A percentile compares a stretch with the other conserved stretches of the same genome.
These are phyloP conservation scores for Dasysyrphus albostriatus DNA, from an alignment of 2,888 invertebrate genomes.

Conservation along the genomic window DNA sequence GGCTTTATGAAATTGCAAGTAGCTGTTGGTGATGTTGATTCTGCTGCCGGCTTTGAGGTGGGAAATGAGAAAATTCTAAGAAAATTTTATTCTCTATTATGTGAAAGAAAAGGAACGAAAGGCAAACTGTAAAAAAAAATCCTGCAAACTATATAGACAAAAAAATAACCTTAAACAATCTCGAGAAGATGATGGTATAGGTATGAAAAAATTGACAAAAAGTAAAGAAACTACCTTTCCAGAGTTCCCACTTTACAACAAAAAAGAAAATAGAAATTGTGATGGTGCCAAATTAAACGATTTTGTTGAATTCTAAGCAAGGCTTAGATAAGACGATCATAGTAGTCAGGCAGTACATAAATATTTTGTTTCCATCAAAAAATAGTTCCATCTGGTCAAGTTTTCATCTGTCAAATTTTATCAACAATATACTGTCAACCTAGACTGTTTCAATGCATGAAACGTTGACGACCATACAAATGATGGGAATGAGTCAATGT, in stretches of 20 bases:
- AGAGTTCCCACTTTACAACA: conserved; percentile 43
- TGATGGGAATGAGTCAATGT: too few relatives aligned
- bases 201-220: background rate
- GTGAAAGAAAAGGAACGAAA: conserved; percentile 37
- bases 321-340: too few relatives aligned
- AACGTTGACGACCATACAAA: too few relatives aligned
- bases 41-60: conserved; percentile 67
- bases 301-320: too few relatives aligned
- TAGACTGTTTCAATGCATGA: too few relatives aligned
- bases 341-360: too few relatives aligned
- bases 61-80: conserved; percentile 70
- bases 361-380: too few relatives aligned
- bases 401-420: too few relatives aligned
- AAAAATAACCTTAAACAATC: conserved; percentile 51
- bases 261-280: too few relatives aligned
- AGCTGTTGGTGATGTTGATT: conserved; percentile 71
- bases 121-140: conserved; percentile 10
- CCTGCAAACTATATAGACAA: background rate
- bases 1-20: conserved; percentile 56
- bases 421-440: too few relatives aligned
- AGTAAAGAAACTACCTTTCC: background rate
- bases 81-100: conserved; percentile 64
- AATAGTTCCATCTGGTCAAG: too few relatives aligned
- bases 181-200: conserved; percentile 12
- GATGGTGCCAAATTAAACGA: too few relatives aligned